Evolutionary conservation across 2,888 invertebrate genomes (phyloP).

Genomic region (Diaphora mendica): DNA sequence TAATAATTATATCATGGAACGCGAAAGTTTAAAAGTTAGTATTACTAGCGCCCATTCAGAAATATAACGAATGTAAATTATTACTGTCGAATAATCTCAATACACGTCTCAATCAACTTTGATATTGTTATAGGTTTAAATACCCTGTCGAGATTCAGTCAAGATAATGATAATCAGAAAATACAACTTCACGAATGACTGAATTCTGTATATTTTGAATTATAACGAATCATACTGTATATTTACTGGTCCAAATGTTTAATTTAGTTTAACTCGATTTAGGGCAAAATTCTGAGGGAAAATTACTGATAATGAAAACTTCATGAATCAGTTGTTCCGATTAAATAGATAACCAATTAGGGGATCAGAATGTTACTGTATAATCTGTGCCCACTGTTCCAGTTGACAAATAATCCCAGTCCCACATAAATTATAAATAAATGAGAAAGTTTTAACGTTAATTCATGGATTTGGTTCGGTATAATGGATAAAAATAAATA

Average conservation of each 20-base stretch:
- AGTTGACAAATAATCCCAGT: conserved; percentile 1
- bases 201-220: conserved; percentile 6
- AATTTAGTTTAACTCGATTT: conserved; percentile 15
- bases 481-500: neutral
- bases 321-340: neutral
- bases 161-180: neutral
- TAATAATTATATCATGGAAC: too few relatives aligned
- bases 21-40: too few relatives aligned
- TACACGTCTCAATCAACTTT: neutral
- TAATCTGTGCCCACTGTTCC: conserved; percentile 2
- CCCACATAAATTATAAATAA: conserved; percentile 5
- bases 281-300: neutral
- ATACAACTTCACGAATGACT: neutral
- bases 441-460: neutral
- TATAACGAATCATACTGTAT: neutral
- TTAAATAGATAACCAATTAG: conserved; percentile 18
- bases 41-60: neutral
- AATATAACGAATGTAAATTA: neutral
- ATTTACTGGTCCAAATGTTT: conserved; percentile 9
- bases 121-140: neutral
- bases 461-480: neutral
- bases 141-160: neutral
- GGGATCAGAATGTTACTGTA: neutral
- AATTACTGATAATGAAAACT: conserved; percentile 4
- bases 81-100: neutral